Evolutionary conservation across 1,140 invertebrate genomes (phyloP), one percentile per base, ranked within the genome.

Genomic region (Muscidifurax raptorellus): DNA sequence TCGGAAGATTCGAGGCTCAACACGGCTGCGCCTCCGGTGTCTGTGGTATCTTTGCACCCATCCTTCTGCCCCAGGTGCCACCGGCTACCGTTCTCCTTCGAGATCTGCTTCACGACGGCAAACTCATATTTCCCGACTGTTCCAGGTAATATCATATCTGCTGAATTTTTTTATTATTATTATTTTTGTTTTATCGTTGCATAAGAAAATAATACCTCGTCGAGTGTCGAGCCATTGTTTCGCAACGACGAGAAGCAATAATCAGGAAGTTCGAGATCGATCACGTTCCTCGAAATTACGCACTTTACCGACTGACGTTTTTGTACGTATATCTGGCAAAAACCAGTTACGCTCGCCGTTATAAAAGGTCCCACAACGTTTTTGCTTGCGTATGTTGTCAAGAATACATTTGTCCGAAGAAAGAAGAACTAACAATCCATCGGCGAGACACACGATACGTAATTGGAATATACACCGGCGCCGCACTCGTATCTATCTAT

Each of bases 1-100:
- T 94, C 32, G 91, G 93, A 85, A 90, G 89, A 59, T 94, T 94
- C 86, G 92, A 93, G 82, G 87, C 90, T 6, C 88, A 86, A 85
- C 92, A 93, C 81, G 91, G 92, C 36, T 89, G 90, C 76, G 89
- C 90, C 52, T 90, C 91, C 30, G 92, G 92, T 15, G 89, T 93
- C 78, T 90, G 90, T 78, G 89, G 89, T n/a, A 91, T 91, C 28
- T 93, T 93, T 82, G 92, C 92, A 5, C 93, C 93, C 7, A 90
- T 93, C 67, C 90, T 93, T 74, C 86, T 93, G 69, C 92, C 92
- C n/a, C 91, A 92, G 83, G 6, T 59, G 3, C 6, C 52, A 59
- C 5, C 90, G 30, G 91, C 91, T 22, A 81, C 88, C 25, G 80
- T 88, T 12, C 87, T 93, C 47, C 92, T 93, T 81, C 88, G 88